These are phyloP conservation scores for Strigamia crassipes DNA, from an alignment of 2,888 invertebrate species.

Conservation along the genomic window DNA sequence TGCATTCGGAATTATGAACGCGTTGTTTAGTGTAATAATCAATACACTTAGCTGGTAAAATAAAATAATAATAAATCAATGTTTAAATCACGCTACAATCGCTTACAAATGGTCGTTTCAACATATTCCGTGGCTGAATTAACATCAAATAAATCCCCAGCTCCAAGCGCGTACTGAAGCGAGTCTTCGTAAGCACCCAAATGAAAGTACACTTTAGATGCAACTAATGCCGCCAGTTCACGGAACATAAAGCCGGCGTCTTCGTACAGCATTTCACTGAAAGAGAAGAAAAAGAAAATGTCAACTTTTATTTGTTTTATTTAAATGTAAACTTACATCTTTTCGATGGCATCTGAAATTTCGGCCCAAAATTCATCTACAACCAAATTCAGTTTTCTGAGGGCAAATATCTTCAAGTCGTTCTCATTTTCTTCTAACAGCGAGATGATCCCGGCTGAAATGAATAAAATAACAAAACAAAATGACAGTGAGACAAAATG, in stretches of 20 bases:
- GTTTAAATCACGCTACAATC: not conserved
- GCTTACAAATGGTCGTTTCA: slow-evolving; percentile 83
- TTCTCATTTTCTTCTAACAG: slow-evolving; percentile 92
- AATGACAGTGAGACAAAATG: not conserved
- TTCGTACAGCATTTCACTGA: slow-evolving; percentile 89
- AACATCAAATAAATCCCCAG: slow-evolving; percentile 92
- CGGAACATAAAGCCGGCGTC: slow-evolving; percentile 83
- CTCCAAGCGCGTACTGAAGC: slow-evolving; percentile 93
- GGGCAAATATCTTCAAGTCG: slow-evolving; percentile 89
- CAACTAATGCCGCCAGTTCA: slow-evolving; percentile 92
- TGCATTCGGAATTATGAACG: slow-evolving; percentile 68
- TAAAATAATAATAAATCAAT: slow-evolving; percentile 37
- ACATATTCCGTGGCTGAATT: slow-evolving; percentile 93
- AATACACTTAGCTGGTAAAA: slow-evolving; percentile 81
- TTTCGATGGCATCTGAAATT: slow-evolving; percentile 95
- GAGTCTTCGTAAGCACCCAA: slow-evolving; percentile 96
- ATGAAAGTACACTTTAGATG: slow-evolving; percentile 98
- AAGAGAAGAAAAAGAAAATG: slow-evolving; percentile 45
- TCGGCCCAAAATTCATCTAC: slow-evolving; percentile 99
- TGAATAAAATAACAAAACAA: not conserved
- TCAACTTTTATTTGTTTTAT: not conserved
- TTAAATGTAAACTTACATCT: slow-evolving; percentile 69
- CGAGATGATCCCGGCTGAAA: slow-evolving; percentile 87
- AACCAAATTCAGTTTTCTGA: slow-evolving; percentile 88
- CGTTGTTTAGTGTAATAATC: slow-evolving; percentile 93